A percentile compares a stretch with the other conserved stretches of the same genome.
Conservation (phyloP, 2,113 vertebrate genomes). For the Oreocharis arfaki region DNA sequence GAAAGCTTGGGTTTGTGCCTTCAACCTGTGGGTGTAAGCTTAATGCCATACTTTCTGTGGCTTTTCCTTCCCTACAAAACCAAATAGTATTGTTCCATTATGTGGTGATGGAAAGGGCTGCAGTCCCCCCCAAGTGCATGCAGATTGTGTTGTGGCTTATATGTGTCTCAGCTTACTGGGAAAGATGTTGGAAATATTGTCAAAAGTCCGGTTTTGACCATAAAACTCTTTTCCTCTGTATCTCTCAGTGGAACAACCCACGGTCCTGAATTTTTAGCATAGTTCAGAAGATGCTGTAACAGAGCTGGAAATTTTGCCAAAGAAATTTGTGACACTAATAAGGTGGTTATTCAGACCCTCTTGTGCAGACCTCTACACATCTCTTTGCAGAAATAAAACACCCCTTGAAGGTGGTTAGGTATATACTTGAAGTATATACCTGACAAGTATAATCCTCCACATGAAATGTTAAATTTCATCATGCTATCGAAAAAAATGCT, state of each 20-base stretch:
- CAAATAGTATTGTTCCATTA: neutral
- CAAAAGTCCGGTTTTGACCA: neutral
- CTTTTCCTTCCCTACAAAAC: neutral
- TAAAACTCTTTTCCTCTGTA: neutral
- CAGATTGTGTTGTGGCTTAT: accelerated
- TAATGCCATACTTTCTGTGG: neutral
- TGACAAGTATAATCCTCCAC: neutral
- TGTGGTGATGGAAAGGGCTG: neutral
- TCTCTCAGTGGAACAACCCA: neutral
- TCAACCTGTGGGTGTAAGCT: neutral
- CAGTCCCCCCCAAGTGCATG: neutral
- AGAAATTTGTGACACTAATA: neutral
- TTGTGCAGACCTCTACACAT: neutral
- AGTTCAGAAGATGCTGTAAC: neutral
- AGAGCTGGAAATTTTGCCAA: neutral
- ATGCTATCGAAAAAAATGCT: neutral
- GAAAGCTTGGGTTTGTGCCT: neutral
- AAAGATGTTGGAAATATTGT: neutral
- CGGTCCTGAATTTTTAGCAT: neutral
- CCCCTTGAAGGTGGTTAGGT: too few species aligned
- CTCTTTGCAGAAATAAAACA: neutral
- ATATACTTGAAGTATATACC: neutral
- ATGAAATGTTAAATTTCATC: neutral
- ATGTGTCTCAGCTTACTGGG: neutral
- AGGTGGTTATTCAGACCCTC: neutral